These are phyloP conservation scores for Psittacus erithacus DNA, from an alignment of 2,113 vertebrate species.

Conservation along the genomic window DNA sequence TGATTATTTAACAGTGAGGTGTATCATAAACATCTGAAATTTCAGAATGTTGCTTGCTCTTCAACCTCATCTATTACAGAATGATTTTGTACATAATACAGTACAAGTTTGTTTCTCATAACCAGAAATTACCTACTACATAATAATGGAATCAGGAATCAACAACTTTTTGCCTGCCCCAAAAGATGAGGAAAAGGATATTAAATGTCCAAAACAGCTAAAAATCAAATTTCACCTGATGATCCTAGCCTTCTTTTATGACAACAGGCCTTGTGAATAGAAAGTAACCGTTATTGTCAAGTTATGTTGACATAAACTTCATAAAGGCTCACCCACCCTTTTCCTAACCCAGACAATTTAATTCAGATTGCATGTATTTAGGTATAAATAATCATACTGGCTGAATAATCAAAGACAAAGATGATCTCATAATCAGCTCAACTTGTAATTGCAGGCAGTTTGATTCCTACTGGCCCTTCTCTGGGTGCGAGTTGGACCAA, in stretches of 20 bases:
- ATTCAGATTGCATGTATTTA: background rate
- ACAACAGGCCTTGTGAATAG: background rate
- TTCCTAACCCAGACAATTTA: background rate
- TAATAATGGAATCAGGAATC: background rate
- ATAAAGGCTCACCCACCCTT: background rate
- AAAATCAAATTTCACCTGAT: background rate
- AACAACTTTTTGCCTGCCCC: background rate
- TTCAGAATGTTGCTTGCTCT: background rate
- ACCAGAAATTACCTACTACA: background rate
- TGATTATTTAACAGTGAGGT: background rate
- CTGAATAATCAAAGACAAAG: background rate
- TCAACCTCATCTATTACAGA: background rate
- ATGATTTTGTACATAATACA: background rate
- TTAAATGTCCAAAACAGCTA: background rate
- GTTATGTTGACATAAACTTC: background rate
- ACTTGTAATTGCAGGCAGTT: accelerated
- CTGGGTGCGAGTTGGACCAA: background rate
- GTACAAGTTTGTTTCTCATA: background rate
- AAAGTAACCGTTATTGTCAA: background rate
- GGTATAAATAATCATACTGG: background rate
- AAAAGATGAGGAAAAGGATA: background rate
- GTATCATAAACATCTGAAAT: background rate
- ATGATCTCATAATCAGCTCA: background rate
- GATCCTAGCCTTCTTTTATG: background rate
- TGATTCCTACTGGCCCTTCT: background rate